Evolutionary conservation across 2,888 invertebrate genomes (phyloP).

Genomic region (Cactoblastis cactorum): DNA sequence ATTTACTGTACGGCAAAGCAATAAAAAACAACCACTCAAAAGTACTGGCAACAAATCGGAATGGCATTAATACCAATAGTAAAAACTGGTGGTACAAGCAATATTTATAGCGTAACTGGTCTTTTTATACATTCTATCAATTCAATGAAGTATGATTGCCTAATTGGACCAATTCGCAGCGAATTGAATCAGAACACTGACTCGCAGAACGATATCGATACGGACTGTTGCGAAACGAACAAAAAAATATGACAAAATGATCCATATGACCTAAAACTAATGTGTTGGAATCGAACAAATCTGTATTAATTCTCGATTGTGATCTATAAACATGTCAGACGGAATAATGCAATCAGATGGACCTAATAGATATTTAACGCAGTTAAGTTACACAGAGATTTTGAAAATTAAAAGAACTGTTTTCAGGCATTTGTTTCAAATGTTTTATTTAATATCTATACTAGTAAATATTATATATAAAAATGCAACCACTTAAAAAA

Average conservation of each 20-base stretch:
- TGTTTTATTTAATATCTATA: no score
- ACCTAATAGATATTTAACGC: background rate
- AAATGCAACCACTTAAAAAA: no score
- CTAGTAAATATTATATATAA: no score
- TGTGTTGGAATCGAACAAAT: background rate
- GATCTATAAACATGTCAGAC: conserved; percentile 8
- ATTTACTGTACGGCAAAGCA: background rate
- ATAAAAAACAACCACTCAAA: background rate
- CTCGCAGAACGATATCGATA: conserved; percentile 24
- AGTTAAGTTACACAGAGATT: background rate
- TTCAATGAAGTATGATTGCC: conserved; percentile 22
- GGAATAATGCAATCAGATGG: background rate
- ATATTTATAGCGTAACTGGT: conserved; percentile 4
- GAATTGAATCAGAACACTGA: conserved; percentile 25
- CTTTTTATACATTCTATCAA: conserved; percentile 26
- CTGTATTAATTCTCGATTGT: conserved; percentile 1
- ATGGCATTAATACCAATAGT: background rate
- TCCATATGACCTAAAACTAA: background rate
- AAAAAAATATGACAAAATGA: background rate
- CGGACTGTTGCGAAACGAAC: conserved; percentile 12
- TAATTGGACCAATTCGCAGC: conserved; percentile 29
- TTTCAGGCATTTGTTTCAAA: no score
- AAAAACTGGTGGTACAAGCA: conserved; percentile 10
- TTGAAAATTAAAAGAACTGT: background rate
- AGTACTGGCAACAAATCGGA: background rate